Evolutionary conservation across 1,140 invertebrate species (phyloP), one percentile per base, ranked within the genome.

Genomic region (Plodia interpunctella): DNA sequence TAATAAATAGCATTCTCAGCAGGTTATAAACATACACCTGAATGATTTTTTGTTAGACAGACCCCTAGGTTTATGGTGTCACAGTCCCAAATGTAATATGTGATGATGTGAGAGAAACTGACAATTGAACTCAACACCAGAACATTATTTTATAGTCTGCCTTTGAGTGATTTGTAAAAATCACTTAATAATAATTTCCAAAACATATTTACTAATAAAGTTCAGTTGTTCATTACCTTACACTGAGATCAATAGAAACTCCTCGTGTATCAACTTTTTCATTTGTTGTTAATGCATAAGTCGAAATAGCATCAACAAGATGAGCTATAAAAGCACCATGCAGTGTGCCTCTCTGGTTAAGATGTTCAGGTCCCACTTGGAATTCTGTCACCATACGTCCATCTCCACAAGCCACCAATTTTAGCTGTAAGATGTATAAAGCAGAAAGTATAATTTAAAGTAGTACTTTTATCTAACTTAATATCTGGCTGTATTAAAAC

Each of bases 291-390:
- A 98, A 72, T 0, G 95, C 96, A 78, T 94, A 93, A 0, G 96
- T 96, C 5, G 97, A 97, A 13, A 98, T 82, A 59, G 92, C 91
- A 87, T 98, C 97, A 9, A 98, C 93, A 13, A 98, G 73, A 2
- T 95, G 95, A 10, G 94, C 93, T 10, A 94, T 96, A 64, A 96
- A 93, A 11, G 96, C 97, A 44, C 97, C 97, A 89, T 98, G 96
- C 4, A 98, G 82, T 0, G 92, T 93, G 0, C 96, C 96, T 51
- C 85, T 89, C 18, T 89, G 70, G 84, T 98, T 98, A 0, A 94
- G 76, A 83, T 97, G 95, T 60, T 97, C 94, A 19, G 94, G 83
- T 0, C 90, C 90, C 0, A 99, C 93, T 72, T 91, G 93, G 69
- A 98, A 93, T 86, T 97, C 94, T 21, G 94, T 95, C 25, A 90